Evolutionary conservation across 2,113 vertebrate genomes (phyloP), one percentile per base, ranked within the genome.

Genomic region (Nerophis lumbriciformis): DNA sequence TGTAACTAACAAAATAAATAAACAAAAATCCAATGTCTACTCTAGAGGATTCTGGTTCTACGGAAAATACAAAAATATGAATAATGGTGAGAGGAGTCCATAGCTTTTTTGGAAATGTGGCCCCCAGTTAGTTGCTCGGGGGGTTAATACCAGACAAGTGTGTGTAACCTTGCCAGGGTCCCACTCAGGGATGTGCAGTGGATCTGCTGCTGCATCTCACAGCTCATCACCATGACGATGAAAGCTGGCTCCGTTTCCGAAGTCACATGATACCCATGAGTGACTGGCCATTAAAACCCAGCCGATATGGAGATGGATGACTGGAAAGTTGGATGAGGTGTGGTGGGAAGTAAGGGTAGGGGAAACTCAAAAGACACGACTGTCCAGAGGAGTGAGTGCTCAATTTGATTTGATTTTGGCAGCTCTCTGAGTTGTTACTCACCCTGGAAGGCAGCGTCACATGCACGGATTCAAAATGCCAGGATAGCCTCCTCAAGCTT

Each of bases 241-340:
- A 80, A 76, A 76, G 81, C 76, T 80, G 75, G 71, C 83, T 87
- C 76, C 79, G 66, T 84, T 88, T 85, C 79, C 71, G 87, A 83
- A 83, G 84, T 88, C 80, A 81, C 82, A 83, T 87, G 87, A 88
- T 88, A 83, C 84, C 71, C 76, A 54, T 70, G 84, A 86, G 84
- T 83, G 86, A 89, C 86, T 88, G 87, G 83, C 82, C 86, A 85
- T 90, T 88, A 86, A 78, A 71, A 76, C 66, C 48, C 10, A 48
- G 71, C 61, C 82, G 4, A 11, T 81, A 86, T 89, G 81, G 80
- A 90, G 88, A 91, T 88, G 79, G 88, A 90, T 89, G 87, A 83
- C 62, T 71, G 58, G 54, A 82, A 71, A 69, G 67, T 49, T 37
- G 59, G 59, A 37, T 16, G 55, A 44, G 16, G 10, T 8, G 55